A percentile compares a stretch with the other conserved stretches of the same genome.
phyloP scores from a whole-genome alignment of 2,797 vertebrate species.

The Sebastolobus alascanus region DNA sequence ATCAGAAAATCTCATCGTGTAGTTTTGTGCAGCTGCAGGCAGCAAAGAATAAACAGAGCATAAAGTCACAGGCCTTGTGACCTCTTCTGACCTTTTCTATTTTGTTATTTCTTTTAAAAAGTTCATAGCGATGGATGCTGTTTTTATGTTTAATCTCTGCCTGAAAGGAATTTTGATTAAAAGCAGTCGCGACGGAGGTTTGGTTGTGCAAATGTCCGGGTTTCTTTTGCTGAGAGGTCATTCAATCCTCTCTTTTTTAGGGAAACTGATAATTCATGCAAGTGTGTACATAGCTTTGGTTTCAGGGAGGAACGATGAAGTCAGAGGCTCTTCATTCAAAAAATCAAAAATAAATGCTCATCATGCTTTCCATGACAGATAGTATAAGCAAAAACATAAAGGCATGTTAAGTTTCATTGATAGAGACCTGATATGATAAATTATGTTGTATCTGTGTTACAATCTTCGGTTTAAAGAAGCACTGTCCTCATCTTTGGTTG shows the following conservation, averaged over 20 bases:
- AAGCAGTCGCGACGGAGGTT: slow-evolving; percentile 23
- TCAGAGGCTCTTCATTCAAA: background rate
- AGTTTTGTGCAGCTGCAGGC: slow-evolving; percentile 18
- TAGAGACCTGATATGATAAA: background rate
- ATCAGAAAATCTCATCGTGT: slow-evolving; percentile 24
- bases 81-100: background rate
- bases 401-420: background rate
- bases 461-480: background rate
- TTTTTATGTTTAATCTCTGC: slow-evolving; percentile 25
- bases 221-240: slow-evolving; percentile 26
- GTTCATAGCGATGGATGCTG: background rate
- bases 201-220: slow-evolving; percentile 13
- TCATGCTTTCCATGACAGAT: background rate
- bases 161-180: slow-evolving; percentile 32
- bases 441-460: background rate
- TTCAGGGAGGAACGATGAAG: background rate
- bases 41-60: background rate
- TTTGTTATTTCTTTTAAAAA: background rate
- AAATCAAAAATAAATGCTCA: background rate
- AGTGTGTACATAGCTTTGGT: background rate
- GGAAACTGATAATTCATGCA: slow-evolving; percentile 14
- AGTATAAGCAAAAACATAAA: background rate
- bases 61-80: background rate
- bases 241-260: slow-evolving; percentile 14
- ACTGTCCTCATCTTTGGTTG: background rate